Base-by-base conservation (phyloP, 2,888 invertebrate species). In the Heliconius charithonia region DNA sequence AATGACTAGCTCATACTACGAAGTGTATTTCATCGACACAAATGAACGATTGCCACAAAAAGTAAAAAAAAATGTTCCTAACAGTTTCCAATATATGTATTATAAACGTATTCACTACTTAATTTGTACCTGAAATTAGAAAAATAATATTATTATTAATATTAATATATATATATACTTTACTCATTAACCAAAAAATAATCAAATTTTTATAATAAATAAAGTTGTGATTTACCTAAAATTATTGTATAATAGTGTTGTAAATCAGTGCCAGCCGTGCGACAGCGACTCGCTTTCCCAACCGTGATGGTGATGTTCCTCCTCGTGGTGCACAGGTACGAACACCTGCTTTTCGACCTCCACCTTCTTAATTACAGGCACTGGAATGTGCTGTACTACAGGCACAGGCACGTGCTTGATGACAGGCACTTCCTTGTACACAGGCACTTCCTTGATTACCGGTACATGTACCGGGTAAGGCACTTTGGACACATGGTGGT, bases 251-350 rank as follows among this genome's bases (percentile, higher is more conserved):
- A 51, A 65, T 25, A 56, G 45, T 56, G 16, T 32, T 71, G 56
- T 62, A 77, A 80, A 89, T 95, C 94, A 94, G 91, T 94, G 85
- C 94, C 95, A 95, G 93, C 94, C 94, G 80, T 95, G 94, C 82
- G 92, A 92, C 89, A 90, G 85, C 91, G 93, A 86, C 87, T 93
- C 93, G 90, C 93, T 86, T 89, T 93, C 92, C 94, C 94, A 94
- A 7, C 92, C 93, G 85, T 93, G 91, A 80, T 88, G 86, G 67
- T 90, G 87, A 70, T 91, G 87, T 77, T 87, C 84, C 74, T 87
- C 85, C 63, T 88, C 84, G 41, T 87, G 86, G 79, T 93, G 93
- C 4, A 91, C 89, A 0, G 92, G 94, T 77, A 93, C 87, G 83
- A 84, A 91, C 62, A 94, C 92, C 83, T 93, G 91, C 89, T 94